These are phyloP conservation scores for Eumerus sabulonum DNA, from an alignment of 2,888 invertebrate species.

Conservation along the genomic window DNA sequence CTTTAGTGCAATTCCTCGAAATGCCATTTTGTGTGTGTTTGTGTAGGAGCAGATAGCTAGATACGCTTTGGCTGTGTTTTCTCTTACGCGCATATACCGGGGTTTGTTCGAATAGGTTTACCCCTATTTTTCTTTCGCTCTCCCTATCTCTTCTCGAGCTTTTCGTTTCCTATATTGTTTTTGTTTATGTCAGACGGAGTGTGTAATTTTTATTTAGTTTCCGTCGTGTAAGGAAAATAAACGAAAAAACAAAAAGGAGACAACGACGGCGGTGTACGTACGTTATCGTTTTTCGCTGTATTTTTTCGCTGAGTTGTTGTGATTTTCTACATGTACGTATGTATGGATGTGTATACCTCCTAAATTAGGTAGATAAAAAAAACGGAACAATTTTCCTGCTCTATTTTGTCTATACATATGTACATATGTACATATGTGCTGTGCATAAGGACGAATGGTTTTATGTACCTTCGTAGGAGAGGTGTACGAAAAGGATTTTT, in stretches of 20 bases:
- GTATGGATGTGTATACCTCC: slow-evolving; percentile 39
- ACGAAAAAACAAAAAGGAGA: too few species aligned
- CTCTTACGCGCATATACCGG: slow-evolving; percentile 20
- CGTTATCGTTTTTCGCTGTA: slow-evolving; percentile 43
- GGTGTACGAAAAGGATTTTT: slow-evolving; percentile 44
- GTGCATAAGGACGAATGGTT: slow-evolving; percentile 27
- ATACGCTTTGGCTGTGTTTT: slow-evolving; percentile 13
- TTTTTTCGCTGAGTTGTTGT: slow-evolving; percentile 63
- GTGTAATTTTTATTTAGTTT: too few species aligned
- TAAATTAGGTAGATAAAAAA: slow-evolving; percentile 53
- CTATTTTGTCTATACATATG: slow-evolving; percentile 36
- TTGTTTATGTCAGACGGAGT: background rate
- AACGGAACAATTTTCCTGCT: slow-evolving; percentile 35
- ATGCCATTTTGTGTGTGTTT: slow-evolving; percentile 29
- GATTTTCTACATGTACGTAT: slow-evolving; percentile 39
- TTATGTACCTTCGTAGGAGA: slow-evolving; percentile 48
- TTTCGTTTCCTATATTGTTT: slow-evolving; percentile 11
- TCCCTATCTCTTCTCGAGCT: slow-evolving; percentile 26
- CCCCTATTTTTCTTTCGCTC: background rate
- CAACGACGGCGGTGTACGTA: background rate
- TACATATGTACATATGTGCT: slow-evolving; percentile 35
- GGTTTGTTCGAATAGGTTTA: background rate
- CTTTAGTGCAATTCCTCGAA: slow-evolving; percentile 23
- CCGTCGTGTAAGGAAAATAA: too few species aligned
- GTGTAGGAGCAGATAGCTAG: too few species aligned